Evolutionary conservation across 1,140 invertebrate species (phyloP).

Genomic region (Bactericera cockerelli): DNA sequence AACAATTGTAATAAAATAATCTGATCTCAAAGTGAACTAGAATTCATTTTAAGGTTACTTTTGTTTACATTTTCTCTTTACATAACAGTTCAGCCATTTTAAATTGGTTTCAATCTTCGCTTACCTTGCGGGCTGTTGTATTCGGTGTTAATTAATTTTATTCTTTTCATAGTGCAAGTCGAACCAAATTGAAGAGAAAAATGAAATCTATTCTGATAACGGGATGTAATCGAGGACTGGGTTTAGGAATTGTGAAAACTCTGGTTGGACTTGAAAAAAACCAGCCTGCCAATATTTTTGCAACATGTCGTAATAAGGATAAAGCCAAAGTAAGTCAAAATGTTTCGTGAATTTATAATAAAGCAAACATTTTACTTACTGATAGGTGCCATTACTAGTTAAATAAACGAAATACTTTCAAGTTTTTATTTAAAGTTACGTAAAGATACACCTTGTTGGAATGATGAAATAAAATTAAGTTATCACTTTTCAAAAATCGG

Average conservation of each 20-base stretch:
- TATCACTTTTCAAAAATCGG: no score
- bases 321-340: slow-evolving; percentile 32
- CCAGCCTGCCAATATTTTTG: slow-evolving; percentile 46
- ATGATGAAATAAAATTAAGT: no score
- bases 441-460: no score
- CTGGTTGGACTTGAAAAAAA: slow-evolving; percentile 31
- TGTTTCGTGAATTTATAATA: not conserved
- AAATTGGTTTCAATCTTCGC: not conserved
- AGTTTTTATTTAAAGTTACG: no score
- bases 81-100: slow-evolving; percentile 7
- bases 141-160: not conserved
- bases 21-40: no score
- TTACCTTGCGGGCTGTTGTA: not conserved
- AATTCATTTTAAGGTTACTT: not conserved
- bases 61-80: slow-evolving; percentile 2
- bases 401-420: no score
- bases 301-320: slow-evolving; percentile 49
- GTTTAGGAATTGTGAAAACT: slow-evolving; percentile 64
- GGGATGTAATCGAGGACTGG: slow-evolving; percentile 73
- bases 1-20: no score
- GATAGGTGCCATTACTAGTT: slow-evolving; percentile 8
- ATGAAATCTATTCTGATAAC: slow-evolving; percentile 74
- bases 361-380: not conserved
- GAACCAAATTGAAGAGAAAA: not conserved
- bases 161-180: slow-evolving; percentile 5